Evolutionary conservation across 2,113 vertebrate species (phyloP), one percentile per base, ranked within the genome.

Genomic region (Neolamprologus variostigma): DNA sequence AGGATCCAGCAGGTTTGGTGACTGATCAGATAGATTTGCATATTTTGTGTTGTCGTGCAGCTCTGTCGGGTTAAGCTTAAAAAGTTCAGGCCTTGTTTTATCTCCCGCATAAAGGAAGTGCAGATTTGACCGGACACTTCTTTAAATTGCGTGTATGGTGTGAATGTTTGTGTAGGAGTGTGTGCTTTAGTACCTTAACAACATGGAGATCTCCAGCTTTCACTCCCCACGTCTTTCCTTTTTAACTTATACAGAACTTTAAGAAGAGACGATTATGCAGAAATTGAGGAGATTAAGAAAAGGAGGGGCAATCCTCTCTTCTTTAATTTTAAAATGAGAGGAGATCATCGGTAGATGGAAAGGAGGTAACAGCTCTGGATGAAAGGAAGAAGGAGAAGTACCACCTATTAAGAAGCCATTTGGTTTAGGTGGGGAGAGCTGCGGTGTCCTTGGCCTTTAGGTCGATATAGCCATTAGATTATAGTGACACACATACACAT

Each of bases 391-490:
- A 66, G 23, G 68, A 78, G 35, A 80, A 50, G 63, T 61, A 40
- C 5, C 28, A 6, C 40, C 82, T 76, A 86, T 93, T 89, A 91
- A 86, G 50, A 82, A 68, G 21, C 35, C 63, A 28, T 86, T 90
- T 82, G 61, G 53, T 83, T 91, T 82, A 66, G 55, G 23, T 26
- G 81, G 80, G 26, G 33, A 81, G 83, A 19, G 85, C 57, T 80
- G 54, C 0, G 23, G 35, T 83, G 87, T 94, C 93, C 91, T 93
- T 93, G 90, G 81, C 85, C 86, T 81, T 92, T 61, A 61, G 90
- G 94, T 93, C 91, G 91, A 93, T 93, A 91, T 91, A 93, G 63
- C 86, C 89, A 93, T 94, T 92, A 92, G 79, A 84, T 90, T 89
- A 91, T 53, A 79, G 54, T 86, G 55, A 88, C 78, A 87, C 86